A percentile compares a stretch with the other conserved stretches of the same genome.
phyloP scores from a whole-genome alignment of 2,113 vertebrate genomes.

The Motacilla alba region DNA sequence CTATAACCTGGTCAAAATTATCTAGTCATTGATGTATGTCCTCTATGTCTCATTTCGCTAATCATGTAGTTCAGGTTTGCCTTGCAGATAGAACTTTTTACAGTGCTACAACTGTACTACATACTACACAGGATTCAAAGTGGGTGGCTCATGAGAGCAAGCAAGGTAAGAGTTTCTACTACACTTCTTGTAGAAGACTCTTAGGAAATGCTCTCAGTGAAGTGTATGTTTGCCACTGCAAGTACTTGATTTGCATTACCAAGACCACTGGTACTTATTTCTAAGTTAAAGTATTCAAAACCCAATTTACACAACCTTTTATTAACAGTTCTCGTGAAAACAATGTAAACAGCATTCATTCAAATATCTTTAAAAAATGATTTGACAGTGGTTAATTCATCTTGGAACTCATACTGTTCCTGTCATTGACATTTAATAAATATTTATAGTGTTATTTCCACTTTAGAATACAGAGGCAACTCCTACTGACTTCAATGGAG shows the following conservation, averaged over 20 bases:
- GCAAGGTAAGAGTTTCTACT: slow-evolving; percentile 38
- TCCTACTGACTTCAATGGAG: background rate
- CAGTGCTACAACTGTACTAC: background rate
- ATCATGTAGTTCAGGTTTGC: slow-evolving; percentile 9
- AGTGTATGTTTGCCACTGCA: background rate
- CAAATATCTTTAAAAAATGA: background rate
- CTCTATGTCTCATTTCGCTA: slow-evolving; percentile 51
- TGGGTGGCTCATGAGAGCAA: slow-evolving; percentile 36
- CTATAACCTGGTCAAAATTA: slow-evolving; percentile 70
- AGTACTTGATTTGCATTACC: background rate
- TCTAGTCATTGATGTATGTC: slow-evolving; percentile 3
- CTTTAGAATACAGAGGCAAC: background rate
- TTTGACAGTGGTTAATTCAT: background rate
- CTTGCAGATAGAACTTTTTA: slow-evolving; percentile 45
- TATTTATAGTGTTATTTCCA: background rate
- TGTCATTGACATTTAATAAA: background rate
- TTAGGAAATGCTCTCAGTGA: background rate
- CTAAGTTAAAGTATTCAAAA: background rate
- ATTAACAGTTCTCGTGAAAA: background rate
- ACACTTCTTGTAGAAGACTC: slow-evolving; percentile 30
- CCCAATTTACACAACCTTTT: background rate
- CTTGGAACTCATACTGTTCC: background rate
- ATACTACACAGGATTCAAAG: slow-evolving; percentile 10
- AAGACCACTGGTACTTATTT: background rate
- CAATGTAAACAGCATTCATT: background rate